A percentile compares a stretch with the other conserved stretches of the same genome.
These are phyloP conservation scores for Holothuria leucospilota DNA, from an alignment of 53 echinoderm and acorn worm species.

Conservation along the genomic window DNA sequence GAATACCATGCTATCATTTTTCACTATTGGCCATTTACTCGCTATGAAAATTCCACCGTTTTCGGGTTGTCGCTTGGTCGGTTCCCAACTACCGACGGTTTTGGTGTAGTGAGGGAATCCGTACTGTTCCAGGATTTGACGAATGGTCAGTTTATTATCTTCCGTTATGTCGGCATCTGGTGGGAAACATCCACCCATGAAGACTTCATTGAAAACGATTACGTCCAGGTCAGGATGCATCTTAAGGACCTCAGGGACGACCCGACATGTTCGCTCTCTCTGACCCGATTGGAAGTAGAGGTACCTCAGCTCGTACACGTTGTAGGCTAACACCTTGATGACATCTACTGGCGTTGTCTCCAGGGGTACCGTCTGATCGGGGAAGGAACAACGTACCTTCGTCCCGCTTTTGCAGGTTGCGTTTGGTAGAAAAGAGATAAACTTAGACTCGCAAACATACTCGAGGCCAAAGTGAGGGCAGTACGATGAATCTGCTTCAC, in stretches of 20 bases:
- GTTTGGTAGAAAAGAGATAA: neutral
- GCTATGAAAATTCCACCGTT: conserved; percentile 91
- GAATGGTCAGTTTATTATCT: conserved; percentile 59
- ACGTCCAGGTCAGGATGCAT: conserved; percentile 84
- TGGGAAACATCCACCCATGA: conserved; percentile 92
- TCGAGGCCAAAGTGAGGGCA: conserved; percentile 81
- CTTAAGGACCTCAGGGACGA: conserved; percentile 52
- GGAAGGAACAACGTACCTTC: conserved; percentile 69
- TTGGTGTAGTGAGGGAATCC: conserved; percentile 78
- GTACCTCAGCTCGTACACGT: conserved; percentile 84
- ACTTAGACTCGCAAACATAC: conserved; percentile 68
- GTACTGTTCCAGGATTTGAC: conserved; percentile 73
- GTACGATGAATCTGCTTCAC: conserved; percentile 55
- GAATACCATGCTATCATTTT: conserved; percentile 60
- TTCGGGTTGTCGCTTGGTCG: conserved; percentile 52
- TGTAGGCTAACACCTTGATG: conserved; percentile 73
- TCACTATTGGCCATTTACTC: conserved; percentile 87
- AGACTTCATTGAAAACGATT: conserved; percentile 86
- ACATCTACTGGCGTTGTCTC: conserved; percentile 58
- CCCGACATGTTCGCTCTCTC: conserved; percentile 85
- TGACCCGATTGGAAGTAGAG: conserved; percentile 80
- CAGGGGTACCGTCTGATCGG: conserved; percentile 55
- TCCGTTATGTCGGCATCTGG: conserved; percentile 14
- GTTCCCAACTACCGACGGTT: conserved; percentile 65
- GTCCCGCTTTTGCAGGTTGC: conserved; percentile 66